Base-by-base conservation (phyloP, 2,113 vertebrate genomes). In the Odocoileus hemionus region DNA sequence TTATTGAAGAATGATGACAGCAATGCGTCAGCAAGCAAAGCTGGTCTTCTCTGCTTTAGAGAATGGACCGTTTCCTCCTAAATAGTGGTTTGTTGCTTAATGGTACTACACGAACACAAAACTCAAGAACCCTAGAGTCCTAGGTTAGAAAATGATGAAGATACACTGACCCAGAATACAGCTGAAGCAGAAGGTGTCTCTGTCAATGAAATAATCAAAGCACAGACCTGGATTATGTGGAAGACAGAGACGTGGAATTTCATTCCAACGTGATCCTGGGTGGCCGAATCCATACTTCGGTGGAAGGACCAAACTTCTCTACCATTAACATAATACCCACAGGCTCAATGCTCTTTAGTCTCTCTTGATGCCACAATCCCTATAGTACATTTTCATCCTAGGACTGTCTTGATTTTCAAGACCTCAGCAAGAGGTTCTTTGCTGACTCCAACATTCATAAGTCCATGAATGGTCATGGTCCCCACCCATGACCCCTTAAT, bases 1-100 rank as follows among this genome's bases (percentile, higher is more conserved):
- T 98, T 98, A 99, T 97, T 98, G 97, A 98, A 98, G 80, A 98
- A 95, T 57, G 61, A 57, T 98, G 98, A 97, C 88, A 98, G 91
- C 57, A 97, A 91, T 86, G 74, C 83, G 98, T 98, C 98, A 98
- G 83, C 45, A 98, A 97, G 47, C 52, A 80, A 60, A 96, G 91
- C 61, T 28, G 0, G 97, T 98, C 94, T 91, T 61, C 45, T 91
- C 25, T 3, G 0, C 2, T 84, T 97, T 95, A 95, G 94, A 15
- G 5, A 78, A 98, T 97, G 30, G 28, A 6, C 54, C 98, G 52
- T 86, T 83, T 98, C 86, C 89, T 94, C n/a, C 47, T 58, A 26
- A n/a, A 95, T 86, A 54, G 86, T 87, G 96, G 87, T 92, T 89
- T 97, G 47, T 52, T 88, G 33, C 60, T 96, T 97, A 95, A 94